phyloP scores from a whole-genome alignment of 2,113 vertebrate genomes.

The Neodontobutis hainanensis region DNA sequence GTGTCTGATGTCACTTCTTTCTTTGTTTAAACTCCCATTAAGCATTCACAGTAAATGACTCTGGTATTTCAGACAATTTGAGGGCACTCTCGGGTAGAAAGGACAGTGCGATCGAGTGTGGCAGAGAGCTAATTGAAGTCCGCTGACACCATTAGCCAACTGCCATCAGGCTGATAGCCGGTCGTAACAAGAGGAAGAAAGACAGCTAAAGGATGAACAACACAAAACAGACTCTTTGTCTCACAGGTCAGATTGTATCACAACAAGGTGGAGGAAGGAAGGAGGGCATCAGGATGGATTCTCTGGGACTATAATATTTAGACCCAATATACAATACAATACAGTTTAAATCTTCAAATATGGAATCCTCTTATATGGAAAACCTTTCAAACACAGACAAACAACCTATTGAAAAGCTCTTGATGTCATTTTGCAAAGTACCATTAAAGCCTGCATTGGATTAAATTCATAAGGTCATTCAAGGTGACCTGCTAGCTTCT shows the following conservation, averaged over 20 bases:
- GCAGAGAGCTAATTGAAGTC: conserved; percentile 69
- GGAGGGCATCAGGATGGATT: neutral
- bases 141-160: conserved; percentile 69
- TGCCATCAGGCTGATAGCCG: conserved; percentile 61
- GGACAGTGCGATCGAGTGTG: conserved; percentile 48
- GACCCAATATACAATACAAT: neutral
- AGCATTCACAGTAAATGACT: conserved; percentile 54
- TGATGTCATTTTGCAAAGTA: neutral
- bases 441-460: conserved; percentile 1
- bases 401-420: too few species aligned
- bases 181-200: conserved; percentile 50
- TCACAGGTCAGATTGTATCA: conserved; percentile 34
- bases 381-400: neutral
- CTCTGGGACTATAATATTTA: conserved; percentile 5
- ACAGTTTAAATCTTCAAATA: too few species aligned
- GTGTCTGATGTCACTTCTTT: conserved; percentile 8
- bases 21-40: conserved; percentile 61
- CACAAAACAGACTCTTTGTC: conserved; percentile 18
- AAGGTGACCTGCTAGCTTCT: conserved; percentile 38
- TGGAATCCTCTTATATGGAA: neutral
- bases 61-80: conserved; percentile 68
- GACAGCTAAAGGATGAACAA: conserved; percentile 44
- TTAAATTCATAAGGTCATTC: conserved; percentile 44
- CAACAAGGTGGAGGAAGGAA: conserved; percentile 11
- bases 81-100: conserved; percentile 46